Evolutionary conservation across 2,888 invertebrate species (phyloP), one percentile per base, ranked within the genome.

Genomic region (Troides aeacus): DNA sequence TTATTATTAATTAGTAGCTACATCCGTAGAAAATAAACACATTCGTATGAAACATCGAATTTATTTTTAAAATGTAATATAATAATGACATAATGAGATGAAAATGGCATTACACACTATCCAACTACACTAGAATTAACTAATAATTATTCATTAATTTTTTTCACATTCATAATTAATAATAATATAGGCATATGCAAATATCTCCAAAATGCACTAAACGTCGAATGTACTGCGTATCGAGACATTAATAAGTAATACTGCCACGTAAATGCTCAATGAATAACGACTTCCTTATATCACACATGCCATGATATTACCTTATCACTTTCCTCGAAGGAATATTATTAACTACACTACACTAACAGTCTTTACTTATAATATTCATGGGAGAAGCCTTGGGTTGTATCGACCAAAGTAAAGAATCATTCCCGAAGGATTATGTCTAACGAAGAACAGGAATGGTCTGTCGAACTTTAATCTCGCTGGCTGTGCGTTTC

Each of bases 381-480:
- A 75, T 71, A 81, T 89, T 92, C 87, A 96, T 85, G 96, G 96
- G 86, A 96, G 89, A 82, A 97, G 94, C 88, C 96, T 94, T 59
- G 97, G 97, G 87, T 97, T 97, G 90, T 97, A 97, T 82, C 97
- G 94, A 59, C 97, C 97, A 93, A 97, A 96, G 84, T 97, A 97
- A 66, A 98, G 90, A 79, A 98, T 96, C 92, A 97, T 94, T 72
- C 97, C 97, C n/a, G 97, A 96, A 1, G 97, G 97, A 86, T 97
- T 97, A 86, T 98, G 97, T 81, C 97, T 94, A 18, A 97, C 96
- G 77, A 97, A 96, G 86, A 96, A 98, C 39, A 98, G 92, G 93
- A 98, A 98, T 0, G 97, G 97, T 81, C 97, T 94, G 79, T 98
- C 97, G 82, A 97, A 96, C 78, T 96, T 95, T 81, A 98, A 92